Evolutionary conservation across 2,888 invertebrate genomes (phyloP), one percentile per base, ranked within the genome.

Genomic region (Leuctra nigra): DNA sequence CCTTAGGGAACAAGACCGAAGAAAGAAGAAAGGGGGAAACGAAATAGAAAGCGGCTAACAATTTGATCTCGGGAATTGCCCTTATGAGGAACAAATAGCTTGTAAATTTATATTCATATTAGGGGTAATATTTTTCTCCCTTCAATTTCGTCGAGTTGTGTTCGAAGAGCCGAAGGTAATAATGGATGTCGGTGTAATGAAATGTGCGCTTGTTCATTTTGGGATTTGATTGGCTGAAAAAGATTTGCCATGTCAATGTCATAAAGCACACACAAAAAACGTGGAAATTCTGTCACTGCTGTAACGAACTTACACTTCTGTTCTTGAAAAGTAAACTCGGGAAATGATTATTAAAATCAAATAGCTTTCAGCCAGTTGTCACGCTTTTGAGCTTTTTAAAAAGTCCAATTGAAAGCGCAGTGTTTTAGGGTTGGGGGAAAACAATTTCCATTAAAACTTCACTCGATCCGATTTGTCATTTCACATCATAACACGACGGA

Each of bases 31-130:
- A 23, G 46, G 46, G 36, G 20, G 56, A 39, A 24, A 25, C 39
- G 33, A 20, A n/a, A 23, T 46, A 38, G 35, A 44, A 56, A 35
- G 44, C 52, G 50, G 33, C 41, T 18, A 52, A 46, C 58, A 59
- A 59, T 59, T 59, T 59, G 53, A 55, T 55, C 44, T 47, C n/a
- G 53, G 33, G 55, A 59, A 59, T 59, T 59, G 58, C 56, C n/a
- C 57, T 25, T 22, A 39, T 33, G 25, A 41, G 36, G 56, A 56
- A 53, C 44, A 53, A 56, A 53, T 41, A 47, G 29, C 29, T 33
- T 13, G 24, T n/a, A 29, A 2, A 39, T 38, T 53, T 53, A 36
- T 35, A 53, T 53, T 53, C 53, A 53, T 35, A 53, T 53, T 53
- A 53, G 18, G 16, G 23, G 23, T 53, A 14, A 13, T 20, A 53